Percentiles rank a stretch among this genome's conserved stretches.
These are phyloP conservation scores for Ascaphus truei DNA, from an alignment of 2,113 vertebrate genomes.

Conservation along the genomic window DNA sequence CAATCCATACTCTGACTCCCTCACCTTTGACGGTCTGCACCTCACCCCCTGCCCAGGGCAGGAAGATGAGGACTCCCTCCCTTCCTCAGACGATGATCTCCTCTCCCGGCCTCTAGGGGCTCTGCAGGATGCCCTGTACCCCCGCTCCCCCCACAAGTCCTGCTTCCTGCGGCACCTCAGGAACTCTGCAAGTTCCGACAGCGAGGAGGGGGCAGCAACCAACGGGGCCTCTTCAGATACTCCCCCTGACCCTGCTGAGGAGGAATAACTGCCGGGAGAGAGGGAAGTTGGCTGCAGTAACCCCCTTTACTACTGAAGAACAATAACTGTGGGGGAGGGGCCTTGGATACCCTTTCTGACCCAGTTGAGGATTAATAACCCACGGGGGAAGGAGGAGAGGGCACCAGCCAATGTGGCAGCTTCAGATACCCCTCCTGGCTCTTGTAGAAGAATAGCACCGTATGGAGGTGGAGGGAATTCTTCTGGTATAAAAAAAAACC, in stretches of 20 bases:
- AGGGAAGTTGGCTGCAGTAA: not conserved
- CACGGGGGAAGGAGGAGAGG: too few species aligned
- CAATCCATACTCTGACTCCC: constrained; percentile 59
- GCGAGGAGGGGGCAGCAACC: constrained; percentile 61
- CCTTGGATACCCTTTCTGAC: too few species aligned
- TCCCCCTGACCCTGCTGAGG: constrained; percentile 15
- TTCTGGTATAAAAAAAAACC: too few species aligned
- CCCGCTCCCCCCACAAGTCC: constrained; percentile 59
- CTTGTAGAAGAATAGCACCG: too few species aligned
- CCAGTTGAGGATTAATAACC: too few species aligned
- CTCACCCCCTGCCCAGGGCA: constrained; percentile 66
- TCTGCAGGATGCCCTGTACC: constrained; percentile 68
- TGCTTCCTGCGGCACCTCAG: constrained; percentile 59
- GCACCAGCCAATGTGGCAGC: too few species aligned
- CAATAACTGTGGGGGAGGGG: not conserved
- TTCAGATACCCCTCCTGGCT: too few species aligned
- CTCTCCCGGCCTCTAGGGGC: constrained; percentile 70
- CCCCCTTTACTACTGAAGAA: not conserved
- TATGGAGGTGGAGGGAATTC: too few species aligned
- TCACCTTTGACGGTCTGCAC: constrained; percentile 72
- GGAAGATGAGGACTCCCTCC: constrained; percentile 84
- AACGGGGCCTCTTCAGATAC: constrained; percentile 19
- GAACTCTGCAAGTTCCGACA: constrained; percentile 68
- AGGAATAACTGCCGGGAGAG: not conserved
- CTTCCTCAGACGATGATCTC: constrained; percentile 84